Percentiles rank a stretch among this genome's conserved stretches.
Evolutionary conservation across 2,113 vertebrate species (phyloP).

Genomic region (Orthonyx spaldingii): DNA sequence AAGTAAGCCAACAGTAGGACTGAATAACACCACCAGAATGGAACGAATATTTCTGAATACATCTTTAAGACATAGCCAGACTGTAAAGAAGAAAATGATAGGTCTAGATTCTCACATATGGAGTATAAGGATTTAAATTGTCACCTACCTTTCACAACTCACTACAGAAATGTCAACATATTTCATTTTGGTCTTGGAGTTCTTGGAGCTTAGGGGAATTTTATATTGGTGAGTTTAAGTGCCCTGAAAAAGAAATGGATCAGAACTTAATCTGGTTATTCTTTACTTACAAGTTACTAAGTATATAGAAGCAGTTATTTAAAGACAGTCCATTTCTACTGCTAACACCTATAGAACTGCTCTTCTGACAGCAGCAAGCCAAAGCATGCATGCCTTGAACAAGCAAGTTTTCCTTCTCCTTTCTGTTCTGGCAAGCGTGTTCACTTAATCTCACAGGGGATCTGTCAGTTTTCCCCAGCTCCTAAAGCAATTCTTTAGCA

Average conservation of each 20-base stretch:
- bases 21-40: neutral
- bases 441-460: constrained; percentile 70
- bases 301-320: neutral
- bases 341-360: neutral
- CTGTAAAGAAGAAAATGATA: neutral
- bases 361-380: constrained; percentile 55
- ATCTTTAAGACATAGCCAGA: neutral
- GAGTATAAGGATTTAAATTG: neutral
- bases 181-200: neutral
- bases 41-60: neutral
- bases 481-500: constrained; percentile 72
- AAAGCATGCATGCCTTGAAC: constrained; percentile 42
- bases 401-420: constrained; percentile 55
- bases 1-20: neutral
- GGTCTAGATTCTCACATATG: neutral
- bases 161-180: neutral
- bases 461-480: constrained; percentile 74
- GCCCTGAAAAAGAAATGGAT: neutral
- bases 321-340: neutral
- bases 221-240: neutral
- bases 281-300: neutral
- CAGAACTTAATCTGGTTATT: neutral
- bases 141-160: neutral
- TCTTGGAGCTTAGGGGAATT: neutral
- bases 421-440: constrained; percentile 63